Evolutionary conservation across 2,888 invertebrate genomes (phyloP).

Genomic region (Euspilapteryx auroguttella): DNA sequence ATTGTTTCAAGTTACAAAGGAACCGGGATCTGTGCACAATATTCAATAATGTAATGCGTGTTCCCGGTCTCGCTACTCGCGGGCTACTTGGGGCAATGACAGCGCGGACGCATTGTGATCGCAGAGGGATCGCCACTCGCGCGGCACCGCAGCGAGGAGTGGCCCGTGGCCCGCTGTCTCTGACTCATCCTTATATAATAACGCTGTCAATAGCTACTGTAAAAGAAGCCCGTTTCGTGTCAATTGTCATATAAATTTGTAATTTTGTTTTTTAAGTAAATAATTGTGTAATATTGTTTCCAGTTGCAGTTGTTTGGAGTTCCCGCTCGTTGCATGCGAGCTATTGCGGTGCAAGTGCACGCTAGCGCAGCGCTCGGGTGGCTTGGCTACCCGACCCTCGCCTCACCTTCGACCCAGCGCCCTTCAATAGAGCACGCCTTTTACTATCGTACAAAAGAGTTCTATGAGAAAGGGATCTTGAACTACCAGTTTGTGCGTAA

Average conservation of each 20-base stretch:
- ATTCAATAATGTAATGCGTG: no score
- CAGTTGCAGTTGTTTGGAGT: no score
- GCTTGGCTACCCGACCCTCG: slow-evolving; percentile 10
- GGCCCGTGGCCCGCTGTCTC: slow-evolving; percentile 4
- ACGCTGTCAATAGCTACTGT: no score
- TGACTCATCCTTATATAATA: no score
- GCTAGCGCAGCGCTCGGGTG: background rate
- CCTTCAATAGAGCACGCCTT: slow-evolving; percentile 51
- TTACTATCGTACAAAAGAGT: slow-evolving; percentile 49
- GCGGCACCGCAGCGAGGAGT: background rate
- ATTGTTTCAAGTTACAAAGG: slow-evolving; percentile 36
- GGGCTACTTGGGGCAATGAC: slow-evolving; percentile 27
- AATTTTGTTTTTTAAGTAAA: no score
- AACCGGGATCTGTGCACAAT: slow-evolving; percentile 6
- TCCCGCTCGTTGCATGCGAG: no score
- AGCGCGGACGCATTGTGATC: slow-evolving; percentile 37
- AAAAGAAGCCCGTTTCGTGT: no score
- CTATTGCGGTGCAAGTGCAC: no score
- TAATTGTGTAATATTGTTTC: no score
- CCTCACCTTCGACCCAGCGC: slow-evolving; percentile 29
- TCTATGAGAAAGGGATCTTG: slow-evolving; percentile 61
- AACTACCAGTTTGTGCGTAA: slow-evolving; percentile 56
- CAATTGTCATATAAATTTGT: no score
- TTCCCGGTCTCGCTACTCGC: no score
- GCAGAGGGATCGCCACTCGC: slow-evolving; percentile 14